Evolutionary conservation across 2,113 vertebrate genomes (phyloP), one percentile per base, ranked within the genome.

Genomic region (Thamnophis sirtalis): DNA sequence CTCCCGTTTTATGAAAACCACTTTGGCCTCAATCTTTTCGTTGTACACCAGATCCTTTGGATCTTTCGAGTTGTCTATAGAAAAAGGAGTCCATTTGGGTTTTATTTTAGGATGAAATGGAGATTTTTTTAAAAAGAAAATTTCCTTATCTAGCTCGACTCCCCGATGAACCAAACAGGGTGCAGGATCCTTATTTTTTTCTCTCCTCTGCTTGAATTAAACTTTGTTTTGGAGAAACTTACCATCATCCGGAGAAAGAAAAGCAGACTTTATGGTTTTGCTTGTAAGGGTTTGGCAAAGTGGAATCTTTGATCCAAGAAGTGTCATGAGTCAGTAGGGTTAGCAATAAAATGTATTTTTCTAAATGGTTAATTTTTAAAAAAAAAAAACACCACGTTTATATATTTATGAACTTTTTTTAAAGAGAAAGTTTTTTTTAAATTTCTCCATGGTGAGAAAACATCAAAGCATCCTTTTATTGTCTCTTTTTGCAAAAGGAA

Each of bases 271-370:
- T 95, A 38, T 95, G 95, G 96, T 95, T 97, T 97, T 97, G 96
- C 96, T 95, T 38, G 28, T 88, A 96, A 84, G 80, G 28, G 38
- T 93, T 92, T 85, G 94, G 92, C 24, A 0, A 93, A 90, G 38
- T 48, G 50, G 49, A 93, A 89, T 60, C 58, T 0, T 90, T 38
- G 0, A 58, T 68, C 93, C 22, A 91, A 91, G 26, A 0, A 38
- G 68, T 43, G 89, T 94, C 94, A 91, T 90, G 73, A 93, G 85
- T 91, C 95, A 85, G 0, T 49, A 94, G 96, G 89, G 92, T 95
- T 94, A 96, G 96, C 96, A 97, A 97, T 97, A 97, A 97, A 97
- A 95, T 93, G 93, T 97, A 97, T 97, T 97, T 97, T 96, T 97
- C 94, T 97, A 97, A 96, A 94, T 94, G 60, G 94, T 95, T 94